A percentile compares a stretch with the other conserved stretches of the same genome.
Conservation (phyloP, 2,797 vertebrate species). For the Pseudochirops cupreus region DNA sequence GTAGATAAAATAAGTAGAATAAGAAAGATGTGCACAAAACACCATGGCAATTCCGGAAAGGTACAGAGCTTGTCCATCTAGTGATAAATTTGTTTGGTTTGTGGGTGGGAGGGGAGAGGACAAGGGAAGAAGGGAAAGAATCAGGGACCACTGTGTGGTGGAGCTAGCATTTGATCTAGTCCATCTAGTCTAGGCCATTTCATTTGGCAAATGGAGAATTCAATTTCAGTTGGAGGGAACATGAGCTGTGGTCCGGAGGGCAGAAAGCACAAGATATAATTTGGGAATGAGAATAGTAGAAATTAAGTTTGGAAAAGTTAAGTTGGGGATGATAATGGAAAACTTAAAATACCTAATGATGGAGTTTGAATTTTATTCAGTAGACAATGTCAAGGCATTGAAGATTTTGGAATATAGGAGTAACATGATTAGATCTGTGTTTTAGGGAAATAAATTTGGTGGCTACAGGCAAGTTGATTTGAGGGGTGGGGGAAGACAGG, state of each 20-base stretch:
- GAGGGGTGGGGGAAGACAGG: background rate
- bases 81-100: background rate
- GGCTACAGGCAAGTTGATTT: background rate
- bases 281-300: background rate
- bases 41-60: background rate
- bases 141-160: background rate
- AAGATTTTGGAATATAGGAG: conserved; percentile 10
- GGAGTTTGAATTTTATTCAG: conserved; percentile 15
- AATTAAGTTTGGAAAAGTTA: background rate
- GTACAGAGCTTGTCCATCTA: background rate
- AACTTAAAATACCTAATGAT: background rate
- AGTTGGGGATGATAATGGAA: background rate
- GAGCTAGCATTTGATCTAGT: background rate
- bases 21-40: background rate
- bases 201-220: background rate
- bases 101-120: background rate
- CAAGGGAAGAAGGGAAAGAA: background rate
- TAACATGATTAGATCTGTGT: background rate
- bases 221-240: conserved; percentile 1
- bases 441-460: background rate
- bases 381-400: background rate
- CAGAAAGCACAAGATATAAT: background rate
- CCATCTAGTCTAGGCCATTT: background rate
- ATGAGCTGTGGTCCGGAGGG: background rate
- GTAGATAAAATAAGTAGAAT: background rate